These are phyloP conservation scores for Chromobotia macracanthus DNA, from an alignment of 2,797 vertebrate genomes.

Conservation along the genomic window DNA sequence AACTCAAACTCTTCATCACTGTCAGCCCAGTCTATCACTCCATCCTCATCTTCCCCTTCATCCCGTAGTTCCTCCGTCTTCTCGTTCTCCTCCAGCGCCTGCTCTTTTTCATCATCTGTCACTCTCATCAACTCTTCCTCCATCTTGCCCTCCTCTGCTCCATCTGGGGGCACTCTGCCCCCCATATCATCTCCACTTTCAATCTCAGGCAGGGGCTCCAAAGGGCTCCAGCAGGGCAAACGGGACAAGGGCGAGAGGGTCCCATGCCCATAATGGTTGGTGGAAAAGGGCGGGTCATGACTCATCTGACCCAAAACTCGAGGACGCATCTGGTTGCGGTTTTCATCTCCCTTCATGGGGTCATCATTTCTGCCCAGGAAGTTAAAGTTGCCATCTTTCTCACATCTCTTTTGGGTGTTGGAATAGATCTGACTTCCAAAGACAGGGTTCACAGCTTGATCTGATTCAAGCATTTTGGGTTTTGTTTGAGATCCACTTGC, in stretches of 20 bases:
- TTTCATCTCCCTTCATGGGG: slow-evolving; percentile 79
- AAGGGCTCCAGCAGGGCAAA: slow-evolving; percentile 77
- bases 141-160: slow-evolving; percentile 84
- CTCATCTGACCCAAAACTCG: slow-evolving; percentile 68
- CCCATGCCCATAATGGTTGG: slow-evolving; percentile 62
- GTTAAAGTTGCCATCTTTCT: slow-evolving; percentile 91
- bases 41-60: slow-evolving; percentile 67
- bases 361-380: slow-evolving; percentile 78
- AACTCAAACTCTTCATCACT: slow-evolving; percentile 87
- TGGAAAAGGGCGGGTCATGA: slow-evolving; percentile 57
- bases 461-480: slow-evolving; percentile 77
- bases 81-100: slow-evolving; percentile 49
- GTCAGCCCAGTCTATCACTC: slow-evolving; percentile 67
- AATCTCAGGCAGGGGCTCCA: slow-evolving; percentile 80
- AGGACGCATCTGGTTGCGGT: slow-evolving; percentile 79
- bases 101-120: slow-evolving; percentile 64
- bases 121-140: slow-evolving; percentile 65
- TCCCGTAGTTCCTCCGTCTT: slow-evolving; percentile 68
- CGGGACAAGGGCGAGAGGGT: slow-evolving; percentile 73
- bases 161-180: slow-evolving; percentile 87
- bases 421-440: slow-evolving; percentile 58
- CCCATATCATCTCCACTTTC: slow-evolving; percentile 77
- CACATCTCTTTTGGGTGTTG: slow-evolving; percentile 64
- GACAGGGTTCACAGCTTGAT: slow-evolving; percentile 64
- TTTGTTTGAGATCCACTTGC: slow-evolving; percentile 71